Conservation (phyloP, 2,888 invertebrate genomes). For the Sinelater perroti region DNA sequence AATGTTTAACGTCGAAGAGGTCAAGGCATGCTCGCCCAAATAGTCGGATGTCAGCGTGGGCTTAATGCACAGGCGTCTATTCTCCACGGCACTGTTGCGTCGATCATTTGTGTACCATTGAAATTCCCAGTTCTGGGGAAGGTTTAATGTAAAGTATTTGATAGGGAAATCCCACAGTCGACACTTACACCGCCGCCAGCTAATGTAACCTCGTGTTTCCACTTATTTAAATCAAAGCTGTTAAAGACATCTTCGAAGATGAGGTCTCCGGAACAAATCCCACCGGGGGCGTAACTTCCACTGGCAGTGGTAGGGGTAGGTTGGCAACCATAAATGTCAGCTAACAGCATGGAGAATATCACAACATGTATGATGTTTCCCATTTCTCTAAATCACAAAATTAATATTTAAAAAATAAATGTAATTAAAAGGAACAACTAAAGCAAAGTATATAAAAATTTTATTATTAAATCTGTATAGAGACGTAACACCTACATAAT, state of each 20-base stretch:
- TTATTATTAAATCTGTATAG: too few relatives aligned
- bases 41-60: conserved; percentile 69
- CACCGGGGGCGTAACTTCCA: conserved; percentile 62
- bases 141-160: too few relatives aligned
- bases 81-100: conserved; percentile 68
- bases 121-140: conserved; percentile 74
- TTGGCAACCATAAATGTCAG: too few relatives aligned
- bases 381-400: too few relatives aligned
- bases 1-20: conserved; percentile 64
- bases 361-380: too few relatives aligned
- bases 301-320: conserved; percentile 62
- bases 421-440: too few relatives aligned
- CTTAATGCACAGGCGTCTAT: conserved; percentile 68
- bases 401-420: too few relatives aligned
- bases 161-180: too few relatives aligned
- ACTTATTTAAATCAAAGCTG: conserved; percentile 65
- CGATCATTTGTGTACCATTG: conserved; percentile 76
- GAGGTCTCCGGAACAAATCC: conserved; percentile 64
- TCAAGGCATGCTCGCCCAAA: conserved; percentile 64
- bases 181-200: conserved; percentile 68
- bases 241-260: conserved; percentile 71
- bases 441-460: too few relatives aligned
- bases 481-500: too few relatives aligned
- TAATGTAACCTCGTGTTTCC: conserved; percentile 72
- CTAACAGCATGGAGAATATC: too few relatives aligned